Evolutionary conservation across 2,113 vertebrate genomes (phyloP).

Genomic region (Gallinago paraguaiae): DNA sequence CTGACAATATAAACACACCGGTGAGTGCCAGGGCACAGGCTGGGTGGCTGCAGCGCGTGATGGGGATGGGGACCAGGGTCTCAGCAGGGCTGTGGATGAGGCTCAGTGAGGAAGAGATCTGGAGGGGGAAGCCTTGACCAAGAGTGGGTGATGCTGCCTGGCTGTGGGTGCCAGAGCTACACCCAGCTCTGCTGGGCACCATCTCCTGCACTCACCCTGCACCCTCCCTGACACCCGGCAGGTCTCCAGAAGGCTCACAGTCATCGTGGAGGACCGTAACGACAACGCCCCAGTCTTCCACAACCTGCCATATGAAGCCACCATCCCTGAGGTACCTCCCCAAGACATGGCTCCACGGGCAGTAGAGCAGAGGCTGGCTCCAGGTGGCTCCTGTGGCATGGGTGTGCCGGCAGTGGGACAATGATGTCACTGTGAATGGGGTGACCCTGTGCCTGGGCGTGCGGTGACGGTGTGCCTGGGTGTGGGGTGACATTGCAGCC

Average conservation of each 20-base stretch:
- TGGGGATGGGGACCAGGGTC: not conserved
- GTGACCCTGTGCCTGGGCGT: not conserved
- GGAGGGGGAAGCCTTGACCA: not conserved
- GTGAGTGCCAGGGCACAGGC: not conserved
- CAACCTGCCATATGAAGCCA: not conserved
- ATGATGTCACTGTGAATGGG: rapidly evolving
- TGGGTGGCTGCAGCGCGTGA: not conserved
- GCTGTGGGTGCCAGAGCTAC: not conserved
- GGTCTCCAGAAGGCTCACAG: not conserved
- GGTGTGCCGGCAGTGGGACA: not conserved
- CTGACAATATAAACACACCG: not conserved
- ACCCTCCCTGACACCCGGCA: not conserved
- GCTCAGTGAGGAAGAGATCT: not conserved
- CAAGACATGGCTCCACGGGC: rapidly evolving
- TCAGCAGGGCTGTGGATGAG: not conserved
- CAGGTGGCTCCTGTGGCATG: not conserved
- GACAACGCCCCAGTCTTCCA: constrained; percentile 42
- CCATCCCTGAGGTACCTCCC: not conserved
- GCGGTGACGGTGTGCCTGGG: not conserved
- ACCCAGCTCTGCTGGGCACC: not conserved
- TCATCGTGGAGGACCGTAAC: constrained; percentile 58
- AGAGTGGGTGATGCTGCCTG: not conserved
- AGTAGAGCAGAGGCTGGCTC: not conserved
- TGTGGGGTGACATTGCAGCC: rapidly evolving
- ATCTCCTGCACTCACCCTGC: not conserved